Conservation (phyloP, 2,888 invertebrate genomes). For the Oscheius myriophilus region DNA sequence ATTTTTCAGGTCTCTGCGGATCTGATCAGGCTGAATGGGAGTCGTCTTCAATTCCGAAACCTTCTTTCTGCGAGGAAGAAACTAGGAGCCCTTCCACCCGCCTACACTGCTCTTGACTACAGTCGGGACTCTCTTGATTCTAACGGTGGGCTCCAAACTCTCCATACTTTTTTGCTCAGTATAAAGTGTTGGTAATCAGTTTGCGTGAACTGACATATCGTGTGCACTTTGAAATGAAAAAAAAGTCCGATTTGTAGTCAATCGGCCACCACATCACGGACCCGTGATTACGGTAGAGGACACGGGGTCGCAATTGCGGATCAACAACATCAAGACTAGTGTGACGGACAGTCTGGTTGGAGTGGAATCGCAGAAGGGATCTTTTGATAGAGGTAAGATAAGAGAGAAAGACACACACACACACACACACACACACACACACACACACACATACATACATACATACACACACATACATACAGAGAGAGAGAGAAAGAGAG, state of each 20-base stretch:
- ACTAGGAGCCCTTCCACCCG: constrained; percentile 67
- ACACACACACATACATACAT: no score
- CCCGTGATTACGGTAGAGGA: constrained; percentile 66
- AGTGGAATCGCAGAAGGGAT: constrained; percentile 43
- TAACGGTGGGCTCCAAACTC: constrained; percentile 48
- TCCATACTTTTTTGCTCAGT: background rate
- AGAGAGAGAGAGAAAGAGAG: no score
- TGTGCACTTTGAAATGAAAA: background rate
- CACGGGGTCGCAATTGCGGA: constrained; percentile 59
- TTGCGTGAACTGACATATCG: no score
- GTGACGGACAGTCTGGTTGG: constrained; percentile 46
- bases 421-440: no score
- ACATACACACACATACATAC: no score
- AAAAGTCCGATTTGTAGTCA: background rate
- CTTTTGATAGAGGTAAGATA: constrained; percentile 48
- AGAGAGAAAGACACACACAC: no score
- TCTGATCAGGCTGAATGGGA: constrained; percentile 67
- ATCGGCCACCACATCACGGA: constrained; percentile 49
- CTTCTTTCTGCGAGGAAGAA: constrained; percentile 67
- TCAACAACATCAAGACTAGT: constrained; percentile 47
- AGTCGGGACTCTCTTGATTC: constrained; percentile 67
- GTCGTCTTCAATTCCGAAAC: constrained; percentile 68
- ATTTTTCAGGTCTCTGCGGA: constrained; percentile 68
- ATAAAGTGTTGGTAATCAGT: no score
- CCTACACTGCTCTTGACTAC: constrained; percentile 68